Conservation (phyloP, 2,888 invertebrate genomes). For the Mystacides longicornis region DNA sequence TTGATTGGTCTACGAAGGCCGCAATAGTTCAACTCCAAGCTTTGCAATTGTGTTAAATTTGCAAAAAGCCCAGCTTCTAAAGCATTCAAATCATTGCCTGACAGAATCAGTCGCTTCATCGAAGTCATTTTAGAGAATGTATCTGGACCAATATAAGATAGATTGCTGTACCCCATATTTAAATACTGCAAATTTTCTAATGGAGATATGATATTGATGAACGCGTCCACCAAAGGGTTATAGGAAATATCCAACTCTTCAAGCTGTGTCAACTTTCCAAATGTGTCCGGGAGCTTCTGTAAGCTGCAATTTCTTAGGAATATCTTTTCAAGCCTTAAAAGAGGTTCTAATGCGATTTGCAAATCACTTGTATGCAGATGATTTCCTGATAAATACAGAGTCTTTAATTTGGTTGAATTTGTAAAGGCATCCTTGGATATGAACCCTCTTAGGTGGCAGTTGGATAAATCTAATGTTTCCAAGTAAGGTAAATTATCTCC, state of each 20-base stretch:
- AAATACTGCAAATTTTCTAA: conserved; percentile 58
- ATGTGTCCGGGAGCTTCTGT: conserved; percentile 56
- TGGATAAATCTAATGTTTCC: conserved; percentile 59
- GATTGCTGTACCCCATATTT: conserved; percentile 66
- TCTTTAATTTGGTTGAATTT: conserved; percentile 58
- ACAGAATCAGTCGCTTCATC: conserved; percentile 56
- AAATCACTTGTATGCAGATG: conserved; percentile 60
- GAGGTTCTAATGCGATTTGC: conserved; percentile 56
- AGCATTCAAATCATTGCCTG: conserved; percentile 59
- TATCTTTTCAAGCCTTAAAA: conserved; percentile 57
- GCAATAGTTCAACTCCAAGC: conserved; percentile 61
- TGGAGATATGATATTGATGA: conserved; percentile 57
- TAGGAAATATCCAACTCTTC: conserved; percentile 63
- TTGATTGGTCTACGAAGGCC: conserved; percentile 57
- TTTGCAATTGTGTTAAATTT: conserved; percentile 58
- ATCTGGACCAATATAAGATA: conserved; percentile 56
- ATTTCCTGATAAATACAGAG: conserved; percentile 59
- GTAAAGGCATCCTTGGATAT: conserved; percentile 61
- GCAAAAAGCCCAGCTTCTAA: conserved; percentile 61
- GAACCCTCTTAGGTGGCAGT: conserved; percentile 59
- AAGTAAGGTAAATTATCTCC: conserved; percentile 58
- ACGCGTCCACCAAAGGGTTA: conserved; percentile 62
- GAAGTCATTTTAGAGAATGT: conserved; percentile 63
- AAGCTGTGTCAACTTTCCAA: conserved; percentile 57
- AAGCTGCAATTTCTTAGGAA: conserved; percentile 62